phyloP scores from a whole-genome alignment of 2,888 invertebrate genomes.

The Apotomis betuletana region DNA sequence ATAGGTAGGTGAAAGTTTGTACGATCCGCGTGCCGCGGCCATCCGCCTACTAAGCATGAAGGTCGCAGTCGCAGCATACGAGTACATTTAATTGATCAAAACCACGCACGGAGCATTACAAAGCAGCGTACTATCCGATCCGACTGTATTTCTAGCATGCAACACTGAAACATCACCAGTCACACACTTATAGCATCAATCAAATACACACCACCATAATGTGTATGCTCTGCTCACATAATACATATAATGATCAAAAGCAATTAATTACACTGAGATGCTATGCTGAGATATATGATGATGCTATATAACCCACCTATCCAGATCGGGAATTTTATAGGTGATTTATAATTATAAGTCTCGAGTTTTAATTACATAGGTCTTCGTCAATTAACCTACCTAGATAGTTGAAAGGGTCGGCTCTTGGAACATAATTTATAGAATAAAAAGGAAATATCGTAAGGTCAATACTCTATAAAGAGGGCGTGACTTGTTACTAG shows the following conservation, averaged over 20 bases:
- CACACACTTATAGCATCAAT: background rate
- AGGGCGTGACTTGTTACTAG: constrained; percentile 12
- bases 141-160: constrained; percentile 1
- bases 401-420: background rate
- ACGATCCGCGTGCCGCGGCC: constrained; percentile 59
- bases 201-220: background rate
- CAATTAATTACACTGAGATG: background rate
- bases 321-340: background rate
- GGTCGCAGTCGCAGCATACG: constrained; percentile 57
- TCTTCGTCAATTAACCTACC: background rate
- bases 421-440: background rate
- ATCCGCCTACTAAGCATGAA: constrained; percentile 76
- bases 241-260: background rate
- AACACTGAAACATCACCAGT: background rate
- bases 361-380: constrained; percentile 1
- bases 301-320: background rate
- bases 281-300: too few species aligned
- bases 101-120: constrained; percentile 19
- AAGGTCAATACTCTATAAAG: constrained; percentile 21
- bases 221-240: background rate
- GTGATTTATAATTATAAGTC: background rate
- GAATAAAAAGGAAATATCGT: constrained; percentile 8
- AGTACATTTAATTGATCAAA: constrained; percentile 30
- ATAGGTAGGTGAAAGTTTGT: constrained; percentile 68
- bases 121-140: background rate